A percentile compares a stretch with the other conserved stretches of the same genome.
Conservation (phyloP, 2,888 invertebrate genomes). For the Aleiodes leptofemur region DNA sequence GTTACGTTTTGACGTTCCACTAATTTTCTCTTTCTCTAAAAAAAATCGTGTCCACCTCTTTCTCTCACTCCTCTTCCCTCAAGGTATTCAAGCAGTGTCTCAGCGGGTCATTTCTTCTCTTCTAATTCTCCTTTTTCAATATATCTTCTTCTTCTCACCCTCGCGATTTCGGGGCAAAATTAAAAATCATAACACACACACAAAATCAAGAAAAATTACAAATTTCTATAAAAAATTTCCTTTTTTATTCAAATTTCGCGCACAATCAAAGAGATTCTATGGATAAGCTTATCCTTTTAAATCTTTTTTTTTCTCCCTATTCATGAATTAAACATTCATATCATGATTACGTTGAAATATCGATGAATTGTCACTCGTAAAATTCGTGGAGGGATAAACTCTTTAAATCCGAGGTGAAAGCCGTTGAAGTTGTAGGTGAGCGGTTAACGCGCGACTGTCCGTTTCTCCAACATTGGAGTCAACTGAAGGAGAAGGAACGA, state of each 20-base stretch:
- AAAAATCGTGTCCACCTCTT: conserved; percentile 31
- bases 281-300: neutral
- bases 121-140: conserved; percentile 5
- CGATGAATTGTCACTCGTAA: conserved; percentile 42
- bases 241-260: neutral
- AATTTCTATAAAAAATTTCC: neutral
- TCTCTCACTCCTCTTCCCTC: conserved; percentile 25
- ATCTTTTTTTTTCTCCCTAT: neutral
- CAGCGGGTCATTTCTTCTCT: conserved; percentile 49
- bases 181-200: too few relatives aligned
- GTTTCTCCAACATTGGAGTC: conserved; percentile 46
- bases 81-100: conserved; percentile 41
- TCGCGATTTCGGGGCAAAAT: neutral
- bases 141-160: conserved; percentile 15
- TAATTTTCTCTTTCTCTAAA: conserved; percentile 42
- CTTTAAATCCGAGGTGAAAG: conserved; percentile 60
- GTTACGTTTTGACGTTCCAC: conserved; percentile 36
- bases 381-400: conserved; percentile 40
- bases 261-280: neutral
- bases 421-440: conserved; percentile 59
- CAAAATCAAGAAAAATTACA: neutral
- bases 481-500: conserved; percentile 52
- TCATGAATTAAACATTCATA: conserved; percentile 8
- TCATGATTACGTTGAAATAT: neutral
- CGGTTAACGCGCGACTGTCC: conserved; percentile 58